These are phyloP conservation scores for Danio aesculapii DNA, from an alignment of 2,797 vertebrate genomes.

Conservation along the genomic window DNA sequence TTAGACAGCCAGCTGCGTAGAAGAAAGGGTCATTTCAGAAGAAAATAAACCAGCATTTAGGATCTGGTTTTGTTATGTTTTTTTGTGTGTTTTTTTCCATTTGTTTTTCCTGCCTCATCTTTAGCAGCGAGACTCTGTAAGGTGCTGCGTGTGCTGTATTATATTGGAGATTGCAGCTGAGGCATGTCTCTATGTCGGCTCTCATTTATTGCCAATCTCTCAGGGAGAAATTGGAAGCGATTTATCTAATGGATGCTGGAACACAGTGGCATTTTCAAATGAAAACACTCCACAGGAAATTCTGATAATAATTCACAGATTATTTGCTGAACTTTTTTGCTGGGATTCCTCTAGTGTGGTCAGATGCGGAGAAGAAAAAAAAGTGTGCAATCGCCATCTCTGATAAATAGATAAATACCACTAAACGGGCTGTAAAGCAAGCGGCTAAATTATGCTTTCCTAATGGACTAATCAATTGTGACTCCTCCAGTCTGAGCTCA, in stretches of 20 bases:
- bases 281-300: constrained; percentile 60
- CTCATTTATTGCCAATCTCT: constrained; percentile 64
- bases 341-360: constrained; percentile 31
- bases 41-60: constrained; percentile 57
- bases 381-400: constrained; percentile 28
- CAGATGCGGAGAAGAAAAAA: background rate
- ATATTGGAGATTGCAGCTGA: constrained; percentile 59
- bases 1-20: constrained; percentile 49
- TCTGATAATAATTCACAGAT: constrained; percentile 64
- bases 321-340: constrained; percentile 54
- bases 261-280: constrained; percentile 63
- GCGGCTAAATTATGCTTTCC: constrained; percentile 62
- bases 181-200: constrained; percentile 55
- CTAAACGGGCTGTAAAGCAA: constrained; percentile 53
- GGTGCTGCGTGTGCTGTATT: constrained; percentile 54
- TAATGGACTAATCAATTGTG: constrained; percentile 69
- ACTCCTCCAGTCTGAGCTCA: constrained; percentile 46
- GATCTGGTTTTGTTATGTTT: constrained; percentile 47
- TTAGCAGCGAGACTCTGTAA: constrained; percentile 35
- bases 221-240: constrained; percentile 63
- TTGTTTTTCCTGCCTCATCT: constrained; percentile 16
- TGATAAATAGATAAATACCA: constrained; percentile 63
- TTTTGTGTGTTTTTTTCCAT: background rate
- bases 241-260: constrained; percentile 67
- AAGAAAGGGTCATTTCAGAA: constrained; percentile 54